A percentile compares a stretch with the other conserved stretches of the same genome.
These are phyloP conservation scores for Coptodon bakossiorum DNA, from an alignment of 2,113 vertebrate species.

Conservation along the genomic window DNA sequence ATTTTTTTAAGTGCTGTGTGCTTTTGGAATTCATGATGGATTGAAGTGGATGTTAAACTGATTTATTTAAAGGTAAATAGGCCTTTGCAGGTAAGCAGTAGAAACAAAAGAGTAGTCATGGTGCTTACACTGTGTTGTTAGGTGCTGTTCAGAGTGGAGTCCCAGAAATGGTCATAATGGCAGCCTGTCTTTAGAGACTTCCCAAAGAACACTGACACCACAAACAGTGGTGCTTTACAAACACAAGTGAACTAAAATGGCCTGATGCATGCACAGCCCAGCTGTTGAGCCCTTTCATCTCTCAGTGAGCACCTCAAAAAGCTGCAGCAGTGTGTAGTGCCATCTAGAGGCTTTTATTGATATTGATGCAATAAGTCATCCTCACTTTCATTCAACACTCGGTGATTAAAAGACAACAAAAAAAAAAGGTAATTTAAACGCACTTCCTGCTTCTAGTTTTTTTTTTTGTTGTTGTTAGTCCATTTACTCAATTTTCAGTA, in stretches of 20 bases:
- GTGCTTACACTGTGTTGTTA: not conserved
- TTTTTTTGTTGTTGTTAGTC: not conserved
- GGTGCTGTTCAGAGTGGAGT: not conserved
- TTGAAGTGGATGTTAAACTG: not conserved
- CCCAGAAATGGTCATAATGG: not conserved
- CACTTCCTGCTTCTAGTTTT: not conserved
- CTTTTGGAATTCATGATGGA: not conserved
- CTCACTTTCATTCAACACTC: not conserved
- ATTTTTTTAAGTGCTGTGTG: not conserved
- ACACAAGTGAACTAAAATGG: not conserved
- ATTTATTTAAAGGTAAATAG: not conserved
- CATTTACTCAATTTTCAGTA: not conserved
- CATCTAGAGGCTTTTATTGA: constrained; percentile 28
- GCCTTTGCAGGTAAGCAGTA: not conserved
- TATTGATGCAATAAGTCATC: not conserved
- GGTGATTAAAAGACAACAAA: not conserved
- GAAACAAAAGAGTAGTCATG: not conserved
- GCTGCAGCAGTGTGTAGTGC: constrained; percentile 8
- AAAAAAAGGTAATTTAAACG: not conserved
- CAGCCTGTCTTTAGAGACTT: not conserved
- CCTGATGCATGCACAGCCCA: not conserved
- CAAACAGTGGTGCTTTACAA: not conserved
- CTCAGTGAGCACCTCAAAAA: not conserved
- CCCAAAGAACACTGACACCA: not conserved
- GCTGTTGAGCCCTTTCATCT: not conserved